A percentile compares a stretch with the other conserved stretches of the same genome.
Evolutionary conservation across 2,888 invertebrate genomes (phyloP).

Genomic region (Saturnia japonica): DNA sequence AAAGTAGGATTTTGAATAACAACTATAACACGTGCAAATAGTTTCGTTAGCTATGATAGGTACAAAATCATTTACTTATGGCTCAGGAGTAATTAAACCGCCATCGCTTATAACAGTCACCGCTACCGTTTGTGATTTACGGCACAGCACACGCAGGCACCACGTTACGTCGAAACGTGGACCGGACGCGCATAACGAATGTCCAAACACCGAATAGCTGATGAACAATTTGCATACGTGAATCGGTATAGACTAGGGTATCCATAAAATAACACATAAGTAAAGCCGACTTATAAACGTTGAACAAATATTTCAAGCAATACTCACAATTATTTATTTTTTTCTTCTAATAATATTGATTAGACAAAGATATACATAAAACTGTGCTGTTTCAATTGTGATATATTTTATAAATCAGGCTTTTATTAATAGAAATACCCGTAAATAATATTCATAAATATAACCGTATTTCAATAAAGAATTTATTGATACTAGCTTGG

Average conservation of each 20-base stretch:
- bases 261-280: conserved; percentile 27
- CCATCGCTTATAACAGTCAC: conserved; percentile 20
- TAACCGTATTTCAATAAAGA: no score
- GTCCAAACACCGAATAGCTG: conserved; percentile 81
- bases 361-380: no score
- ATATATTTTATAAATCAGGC: no score
- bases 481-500: no score
- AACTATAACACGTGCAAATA: not conserved
- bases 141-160: conserved; percentile 35
- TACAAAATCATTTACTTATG: not conserved
- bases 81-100: conserved; percentile 6
- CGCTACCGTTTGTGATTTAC: conserved; percentile 26
- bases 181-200: conserved; percentile 76
- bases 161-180: conserved; percentile 53
- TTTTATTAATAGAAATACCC: no score
- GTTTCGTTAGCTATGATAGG: not conserved
- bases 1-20: no score
- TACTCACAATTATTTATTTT: no score
- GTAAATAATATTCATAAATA: no score
- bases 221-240: conserved; percentile 81
- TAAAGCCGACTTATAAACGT: not conserved
- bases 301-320: no score
- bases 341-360: no score
- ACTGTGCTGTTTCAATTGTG: no score
- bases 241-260: conserved; percentile 58